phyloP scores from a whole-genome alignment of 2,113 vertebrate genomes.

The Psilopsiagon aurifrons region DNA sequence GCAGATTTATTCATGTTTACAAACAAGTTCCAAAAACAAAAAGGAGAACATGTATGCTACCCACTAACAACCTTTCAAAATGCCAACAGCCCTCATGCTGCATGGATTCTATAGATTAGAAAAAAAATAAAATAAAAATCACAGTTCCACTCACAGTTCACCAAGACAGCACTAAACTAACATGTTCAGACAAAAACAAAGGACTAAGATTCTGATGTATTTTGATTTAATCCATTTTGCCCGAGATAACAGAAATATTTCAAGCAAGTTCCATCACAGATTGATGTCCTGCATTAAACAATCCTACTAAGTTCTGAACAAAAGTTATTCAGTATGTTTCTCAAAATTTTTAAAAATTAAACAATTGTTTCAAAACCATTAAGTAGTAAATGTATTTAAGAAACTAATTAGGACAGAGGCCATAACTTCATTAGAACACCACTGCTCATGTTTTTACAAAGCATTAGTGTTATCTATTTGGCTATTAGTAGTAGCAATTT shows the following conservation, averaged over 20 bases:
- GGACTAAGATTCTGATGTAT: constrained; percentile 87
- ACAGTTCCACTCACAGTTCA: constrained; percentile 87
- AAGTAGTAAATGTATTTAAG: constrained; percentile 94
- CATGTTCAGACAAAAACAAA: constrained; percentile 88
- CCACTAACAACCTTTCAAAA: constrained; percentile 81
- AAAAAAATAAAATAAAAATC: constrained; percentile 50
- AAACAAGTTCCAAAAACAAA: constrained; percentile 85
- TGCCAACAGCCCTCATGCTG: constrained; percentile 85
- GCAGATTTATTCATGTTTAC: constrained; percentile 84
- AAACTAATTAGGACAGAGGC: constrained; percentile 91
- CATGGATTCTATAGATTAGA: constrained; percentile 77
- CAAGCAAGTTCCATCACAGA: constrained; percentile 88
- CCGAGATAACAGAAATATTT: constrained; percentile 91
- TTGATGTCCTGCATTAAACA: constrained; percentile 85
- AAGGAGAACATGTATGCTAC: constrained; percentile 84
- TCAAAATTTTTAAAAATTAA: constrained; percentile 90
- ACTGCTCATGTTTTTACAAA: constrained; percentile 91
- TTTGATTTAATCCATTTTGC: constrained; percentile 90
- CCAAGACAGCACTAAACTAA: constrained; percentile 87
- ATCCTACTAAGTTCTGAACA: constrained; percentile 82
- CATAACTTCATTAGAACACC: constrained; percentile 87
- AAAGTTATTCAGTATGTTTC: constrained; percentile 84
- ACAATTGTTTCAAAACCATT: constrained; percentile 89
- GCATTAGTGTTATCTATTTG: constrained; percentile 99
- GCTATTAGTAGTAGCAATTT: constrained; percentile 97